phyloP scores from a whole-genome alignment of 2,113 vertebrate species.

The Copsychus sechellarum region DNA sequence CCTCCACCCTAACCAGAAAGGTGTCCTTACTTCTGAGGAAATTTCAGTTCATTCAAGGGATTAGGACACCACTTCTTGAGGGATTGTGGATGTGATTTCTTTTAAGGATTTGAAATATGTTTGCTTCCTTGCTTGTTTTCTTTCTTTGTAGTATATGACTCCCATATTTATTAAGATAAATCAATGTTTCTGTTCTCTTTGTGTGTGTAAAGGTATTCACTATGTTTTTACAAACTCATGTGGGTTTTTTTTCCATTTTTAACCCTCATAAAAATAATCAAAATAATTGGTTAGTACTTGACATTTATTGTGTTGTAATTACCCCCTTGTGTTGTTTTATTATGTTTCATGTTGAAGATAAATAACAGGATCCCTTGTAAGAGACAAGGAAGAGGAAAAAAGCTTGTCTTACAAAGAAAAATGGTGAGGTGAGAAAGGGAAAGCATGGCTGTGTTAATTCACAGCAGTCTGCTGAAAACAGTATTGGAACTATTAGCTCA shows the following conservation, averaged over 20 bases:
- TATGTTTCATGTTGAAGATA: neutral
- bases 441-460: neutral
- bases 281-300: neutral
- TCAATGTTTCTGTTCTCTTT: neutral
- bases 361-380: neutral
- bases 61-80: neutral
- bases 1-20: neutral
- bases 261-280: neutral
- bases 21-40: neutral
- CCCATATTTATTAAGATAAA: neutral
- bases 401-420: neutral
- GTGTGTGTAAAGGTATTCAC: neutral
- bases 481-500: neutral
- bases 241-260: neutral
- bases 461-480: neutral
- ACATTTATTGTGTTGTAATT: neutral
- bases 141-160: neutral
- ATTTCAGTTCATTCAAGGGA: neutral
- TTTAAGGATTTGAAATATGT: neutral
- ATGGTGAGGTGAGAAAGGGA: neutral
- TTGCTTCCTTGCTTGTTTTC: neutral
- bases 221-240: neutral
- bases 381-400: neutral
- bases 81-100: neutral
- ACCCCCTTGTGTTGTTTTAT: neutral